Evolutionary conservation across 2,113 vertebrate genomes (phyloP), one percentile per base, ranked within the genome.

Genomic region (Toxostoma redivivum): DNA sequence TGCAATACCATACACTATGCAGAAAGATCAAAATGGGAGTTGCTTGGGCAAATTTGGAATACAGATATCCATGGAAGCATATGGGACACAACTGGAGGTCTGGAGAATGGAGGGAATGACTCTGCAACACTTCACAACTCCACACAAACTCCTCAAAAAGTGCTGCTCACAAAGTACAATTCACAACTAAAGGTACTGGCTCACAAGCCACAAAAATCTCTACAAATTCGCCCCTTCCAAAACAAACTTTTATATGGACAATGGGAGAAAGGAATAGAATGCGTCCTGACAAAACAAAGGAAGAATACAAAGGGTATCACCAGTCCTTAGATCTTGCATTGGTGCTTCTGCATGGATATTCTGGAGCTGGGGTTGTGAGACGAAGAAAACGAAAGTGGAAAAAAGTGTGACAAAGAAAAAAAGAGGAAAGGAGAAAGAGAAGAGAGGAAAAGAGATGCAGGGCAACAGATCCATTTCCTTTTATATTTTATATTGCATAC

Each of bases 381-480:
- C 28, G 38, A 31, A 58, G n/a, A 48, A 60, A 48, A 31, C 25
- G 15, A 15, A 38, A 38, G 28, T 38, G 5, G n/a, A 31, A 37
- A 30, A 76, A 48, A 61, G 21, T 70, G 15, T 24, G 11, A 15
- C 4, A 31, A 51, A 18, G 11, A 38, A 53, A 14, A 54, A 33
- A 33, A 30, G 15, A 56, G 13, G 17, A 42, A 33, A 21, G 3
- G 9, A 28, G 33, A 57, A 35, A 74, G 10, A 35, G 8, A 45
- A 73, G 7, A 56, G n/a, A 48, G 15, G 21, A 48, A 48, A 60
- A 38, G 44, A 38, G 12, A 15, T 38, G 31, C 13, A 48, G 16
- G 15, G 12, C 1, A 1, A 9, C 27, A 2, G 1, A 38, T 25
- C 7, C 5, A 25, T 31, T 60, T 61, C n/a, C 35, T 61, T 61